Percentiles rank a stretch among this genome's conserved stretches.
These are phyloP conservation scores for Novumbra hubbsi DNA, from an alignment of 2,797 vertebrate species.

Conservation along the genomic window DNA sequence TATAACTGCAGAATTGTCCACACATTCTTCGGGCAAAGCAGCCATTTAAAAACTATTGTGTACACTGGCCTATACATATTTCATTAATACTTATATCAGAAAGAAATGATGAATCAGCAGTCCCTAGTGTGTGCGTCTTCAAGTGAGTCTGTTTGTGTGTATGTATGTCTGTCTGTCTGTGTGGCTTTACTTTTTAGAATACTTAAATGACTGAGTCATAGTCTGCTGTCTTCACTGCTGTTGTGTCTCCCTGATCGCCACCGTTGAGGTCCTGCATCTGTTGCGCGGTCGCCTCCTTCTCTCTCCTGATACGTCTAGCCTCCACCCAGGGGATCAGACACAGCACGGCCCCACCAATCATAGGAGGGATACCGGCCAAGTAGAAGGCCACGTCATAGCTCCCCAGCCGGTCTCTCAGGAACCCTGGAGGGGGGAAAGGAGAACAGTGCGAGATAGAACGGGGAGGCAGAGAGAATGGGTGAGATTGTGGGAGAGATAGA, in stretches of 20 bases:
- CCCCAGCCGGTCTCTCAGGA: conserved; percentile 81
- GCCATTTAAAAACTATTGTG: conserved; percentile 37
- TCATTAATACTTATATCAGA: conserved; percentile 7
- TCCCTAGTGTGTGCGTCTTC: conserved; percentile 15
- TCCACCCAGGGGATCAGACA: conserved; percentile 93
- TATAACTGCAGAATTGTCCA: conserved; percentile 46
- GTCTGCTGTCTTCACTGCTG: conserved; percentile 33
- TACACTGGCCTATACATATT: conserved; percentile 26
- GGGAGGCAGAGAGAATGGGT: not conserved
- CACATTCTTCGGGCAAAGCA: conserved; percentile 37
- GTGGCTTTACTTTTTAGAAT: not conserved
- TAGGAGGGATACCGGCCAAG: conserved; percentile 90
- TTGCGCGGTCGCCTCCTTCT: conserved; percentile 58
- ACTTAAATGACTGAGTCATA: conserved; percentile 65
- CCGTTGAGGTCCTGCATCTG: conserved; percentile 77
- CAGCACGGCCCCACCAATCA: conserved; percentile 86
- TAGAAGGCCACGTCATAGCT: conserved; percentile 90
- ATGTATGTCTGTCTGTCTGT: conserved; percentile 18
- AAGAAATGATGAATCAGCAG: conserved; percentile 15
- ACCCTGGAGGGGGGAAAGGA: conserved; percentile 67
- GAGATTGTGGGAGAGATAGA: not conserved
- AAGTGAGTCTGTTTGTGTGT: conserved; percentile 13
- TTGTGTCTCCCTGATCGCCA: conserved; percentile 43
- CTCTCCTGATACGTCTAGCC: conserved; percentile 61
- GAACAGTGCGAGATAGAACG: no score